These are phyloP conservation scores for Erpornis zantholeuca DNA, from an alignment of 2,113 vertebrate genomes.

Conservation along the genomic window DNA sequence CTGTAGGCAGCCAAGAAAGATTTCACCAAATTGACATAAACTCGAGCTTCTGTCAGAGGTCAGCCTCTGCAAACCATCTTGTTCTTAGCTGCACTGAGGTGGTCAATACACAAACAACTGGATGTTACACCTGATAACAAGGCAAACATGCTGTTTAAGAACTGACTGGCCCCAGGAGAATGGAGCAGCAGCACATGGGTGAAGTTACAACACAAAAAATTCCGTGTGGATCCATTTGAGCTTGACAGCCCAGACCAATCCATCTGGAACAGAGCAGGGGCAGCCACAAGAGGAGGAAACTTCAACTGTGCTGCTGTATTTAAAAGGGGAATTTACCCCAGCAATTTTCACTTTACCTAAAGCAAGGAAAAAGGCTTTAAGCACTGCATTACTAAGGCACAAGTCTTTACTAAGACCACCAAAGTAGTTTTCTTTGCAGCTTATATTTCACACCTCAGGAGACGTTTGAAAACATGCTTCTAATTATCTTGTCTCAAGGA, in stretches of 20 bases:
- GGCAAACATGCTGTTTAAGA: not conserved
- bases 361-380: conserved; percentile 27
- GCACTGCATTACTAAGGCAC: not conserved
- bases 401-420: conserved; percentile 56
- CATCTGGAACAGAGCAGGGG: not conserved
- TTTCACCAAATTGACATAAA: not conserved
- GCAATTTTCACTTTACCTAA: not conserved
- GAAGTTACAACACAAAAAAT: not conserved
- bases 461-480: conserved; percentile 61
- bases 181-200: not conserved
- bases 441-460: conserved; percentile 64
- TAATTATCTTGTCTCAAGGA: conserved; percentile 67
- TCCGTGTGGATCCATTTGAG: not conserved
- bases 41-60: not conserved
- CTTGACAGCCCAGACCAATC: not conserved
- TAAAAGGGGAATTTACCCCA: not conserved
- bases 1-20: not conserved
- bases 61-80: not conserved
- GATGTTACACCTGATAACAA: not conserved
- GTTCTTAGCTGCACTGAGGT: not conserved
- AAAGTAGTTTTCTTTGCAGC: conserved; percentile 38
- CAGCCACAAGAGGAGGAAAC: not conserved
- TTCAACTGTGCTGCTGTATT: not conserved
- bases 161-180: not conserved
- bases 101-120: not conserved